Evolutionary conservation across 2,888 invertebrate species (phyloP).

Genomic region (Fissipunctia ypsillon): DNA sequence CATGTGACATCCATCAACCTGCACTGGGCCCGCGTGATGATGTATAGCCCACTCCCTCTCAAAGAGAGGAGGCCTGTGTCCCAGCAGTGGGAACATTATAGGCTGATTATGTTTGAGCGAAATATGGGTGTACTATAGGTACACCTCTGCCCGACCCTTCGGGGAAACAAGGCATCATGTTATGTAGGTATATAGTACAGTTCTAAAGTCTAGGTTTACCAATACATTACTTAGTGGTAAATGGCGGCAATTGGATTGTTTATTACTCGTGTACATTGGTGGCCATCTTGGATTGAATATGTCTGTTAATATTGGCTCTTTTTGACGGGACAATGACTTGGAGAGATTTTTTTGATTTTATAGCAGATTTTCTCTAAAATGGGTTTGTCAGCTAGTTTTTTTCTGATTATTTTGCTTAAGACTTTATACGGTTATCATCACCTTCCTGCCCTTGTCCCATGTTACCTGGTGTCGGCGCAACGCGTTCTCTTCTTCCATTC

Average conservation of each 20-base stretch:
- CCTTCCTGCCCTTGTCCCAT: no score
- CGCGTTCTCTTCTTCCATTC: no score
- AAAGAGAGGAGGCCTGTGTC: no score
- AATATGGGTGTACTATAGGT: no score
- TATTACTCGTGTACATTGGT: conserved; percentile 13
- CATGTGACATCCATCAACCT: no score
- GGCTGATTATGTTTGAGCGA: no score
- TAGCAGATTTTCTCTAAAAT: not conserved
- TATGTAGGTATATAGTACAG: not conserved
- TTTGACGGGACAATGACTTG: conserved; percentile 31
- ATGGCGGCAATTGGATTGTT: conserved; percentile 49
- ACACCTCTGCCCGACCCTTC: no score
- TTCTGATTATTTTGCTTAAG: not conserved
- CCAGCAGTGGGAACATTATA: no score
- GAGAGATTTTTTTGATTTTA: not conserved
- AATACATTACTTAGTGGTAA: conserved; percentile 29
- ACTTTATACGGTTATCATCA: not conserved
- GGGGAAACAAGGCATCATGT: no score
- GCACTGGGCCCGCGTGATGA: no score
- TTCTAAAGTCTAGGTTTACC: conserved; percentile 35
- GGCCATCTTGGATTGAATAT: conserved; percentile 38
- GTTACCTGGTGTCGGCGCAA: no score
- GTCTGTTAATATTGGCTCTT: conserved; percentile 8
- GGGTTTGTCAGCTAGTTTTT: not conserved
- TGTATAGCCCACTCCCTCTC: no score